These are phyloP conservation scores for Pristiophorus japonicus DNA, from an alignment of 2,113 vertebrate genomes.

Conservation along the genomic window DNA sequence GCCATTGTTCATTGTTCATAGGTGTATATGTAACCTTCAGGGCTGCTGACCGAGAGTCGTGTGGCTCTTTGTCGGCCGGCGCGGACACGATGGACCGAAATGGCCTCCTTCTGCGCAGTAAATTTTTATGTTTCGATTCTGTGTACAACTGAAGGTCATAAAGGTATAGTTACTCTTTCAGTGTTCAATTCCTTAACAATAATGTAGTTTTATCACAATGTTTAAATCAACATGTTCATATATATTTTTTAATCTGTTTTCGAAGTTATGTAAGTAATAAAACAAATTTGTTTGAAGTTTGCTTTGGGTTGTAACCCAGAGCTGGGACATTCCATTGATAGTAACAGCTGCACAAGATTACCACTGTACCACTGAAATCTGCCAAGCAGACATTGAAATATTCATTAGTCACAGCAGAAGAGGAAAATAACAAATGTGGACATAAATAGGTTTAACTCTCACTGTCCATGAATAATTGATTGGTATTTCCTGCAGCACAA, in stretches of 20 bases:
- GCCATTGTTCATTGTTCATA: too few relatives aligned
- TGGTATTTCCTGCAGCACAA: neutral
- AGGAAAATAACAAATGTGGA: neutral
- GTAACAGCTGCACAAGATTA: neutral
- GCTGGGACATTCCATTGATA: neutral
- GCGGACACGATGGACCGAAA: too few relatives aligned
- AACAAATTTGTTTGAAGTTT: neutral
- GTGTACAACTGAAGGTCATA: neutral
- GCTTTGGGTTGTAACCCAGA: neutral
- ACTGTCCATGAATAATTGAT: neutral
- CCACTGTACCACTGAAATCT: neutral
- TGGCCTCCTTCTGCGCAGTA: too few relatives aligned
- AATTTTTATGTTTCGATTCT: too few relatives aligned
- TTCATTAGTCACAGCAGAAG: neutral
- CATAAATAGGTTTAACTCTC: neutral
- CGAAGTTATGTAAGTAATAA: neutral
- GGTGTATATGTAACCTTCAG: too few relatives aligned
- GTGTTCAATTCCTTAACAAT: neutral
- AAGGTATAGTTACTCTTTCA: neutral
- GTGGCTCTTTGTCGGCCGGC: too few relatives aligned
- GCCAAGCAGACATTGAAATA: neutral
- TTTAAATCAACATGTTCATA: neutral
- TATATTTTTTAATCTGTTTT: neutral
- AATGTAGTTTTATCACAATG: neutral
- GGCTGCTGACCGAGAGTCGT: too few relatives aligned